Percentiles rank a stretch among this genome's conserved stretches.
Conservation (phyloP, 2,888 invertebrate genomes). For the Gymnosoma rotundatum region DNA sequence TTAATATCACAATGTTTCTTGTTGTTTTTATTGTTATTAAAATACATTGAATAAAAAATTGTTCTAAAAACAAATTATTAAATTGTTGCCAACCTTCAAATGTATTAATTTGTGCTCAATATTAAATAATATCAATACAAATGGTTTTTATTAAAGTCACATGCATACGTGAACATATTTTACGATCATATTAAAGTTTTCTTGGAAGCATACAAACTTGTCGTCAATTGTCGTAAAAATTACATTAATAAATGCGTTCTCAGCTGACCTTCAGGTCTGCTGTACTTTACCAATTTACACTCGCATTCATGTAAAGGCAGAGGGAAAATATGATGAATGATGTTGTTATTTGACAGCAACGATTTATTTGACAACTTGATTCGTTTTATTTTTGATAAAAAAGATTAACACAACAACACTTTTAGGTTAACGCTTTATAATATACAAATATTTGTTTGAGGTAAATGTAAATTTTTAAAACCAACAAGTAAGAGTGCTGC, state of each 20-base stretch:
- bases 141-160: conserved; percentile 23
- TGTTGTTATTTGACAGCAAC: conserved; percentile 1
- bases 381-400: conserved; percentile 4
- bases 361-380: conserved; percentile 7
- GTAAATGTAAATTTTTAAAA: too few relatives aligned
- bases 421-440: too few relatives aligned
- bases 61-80: background rate
- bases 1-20: background rate
- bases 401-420: background rate
- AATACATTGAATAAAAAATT: conserved; percentile 1
- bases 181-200: conserved; percentile 22
- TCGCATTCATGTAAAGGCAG: too few relatives aligned
- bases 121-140: conserved; percentile 38
- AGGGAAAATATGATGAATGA: background rate
- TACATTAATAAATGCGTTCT: background rate
- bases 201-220: conserved; percentile 24
- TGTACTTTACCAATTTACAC: background rate
- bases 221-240: conserved; percentile 11
- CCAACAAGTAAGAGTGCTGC: too few relatives aligned
- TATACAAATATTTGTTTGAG: too few relatives aligned
- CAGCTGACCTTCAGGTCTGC: conserved; percentile 25
- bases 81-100: conserved; percentile 37
- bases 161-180: conserved; percentile 42
- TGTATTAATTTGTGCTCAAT: conserved; percentile 7
- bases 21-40: background rate